Percentiles rank a stretch among this genome's conserved stretches.
Conservation (phyloP, 2,797 vertebrate genomes). For the Aphelocoma californica region DNA sequence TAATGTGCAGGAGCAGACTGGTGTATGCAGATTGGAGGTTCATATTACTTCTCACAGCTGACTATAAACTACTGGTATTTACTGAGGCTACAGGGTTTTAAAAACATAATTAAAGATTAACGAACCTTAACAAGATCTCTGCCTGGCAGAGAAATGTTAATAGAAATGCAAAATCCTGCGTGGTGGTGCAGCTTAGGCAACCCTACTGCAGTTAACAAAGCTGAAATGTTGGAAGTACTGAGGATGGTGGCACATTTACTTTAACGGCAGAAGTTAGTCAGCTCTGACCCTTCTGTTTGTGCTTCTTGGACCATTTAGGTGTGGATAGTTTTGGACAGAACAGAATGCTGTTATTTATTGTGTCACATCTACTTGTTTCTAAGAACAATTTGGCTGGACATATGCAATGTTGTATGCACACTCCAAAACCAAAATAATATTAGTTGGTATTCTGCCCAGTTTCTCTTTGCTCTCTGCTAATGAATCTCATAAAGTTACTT, state of each 20-base stretch:
- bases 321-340: background rate
- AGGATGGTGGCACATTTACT: background rate
- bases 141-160: background rate
- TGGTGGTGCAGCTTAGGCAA: background rate
- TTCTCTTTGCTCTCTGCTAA: background rate
- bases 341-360: background rate
- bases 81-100: background rate
- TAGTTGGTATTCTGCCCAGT: background rate
- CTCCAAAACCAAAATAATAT: background rate
- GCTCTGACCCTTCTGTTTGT: background rate
- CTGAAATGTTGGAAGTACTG: background rate
- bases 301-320: background rate
- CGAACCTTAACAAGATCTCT: background rate
- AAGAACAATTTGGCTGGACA: background rate
- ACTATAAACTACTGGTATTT: background rate
- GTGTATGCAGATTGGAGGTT: background rate
- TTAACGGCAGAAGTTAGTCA: background rate
- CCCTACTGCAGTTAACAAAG: background rate
- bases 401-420: background rate
- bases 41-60: background rate
- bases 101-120: background rate
- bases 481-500: background rate
- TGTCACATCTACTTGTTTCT: background rate
- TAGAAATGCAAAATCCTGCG: background rate
- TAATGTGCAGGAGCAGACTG: fast-evolving